Conservation (phyloP, 2,888 invertebrate species). For the Lochmaea capreae region DNA sequence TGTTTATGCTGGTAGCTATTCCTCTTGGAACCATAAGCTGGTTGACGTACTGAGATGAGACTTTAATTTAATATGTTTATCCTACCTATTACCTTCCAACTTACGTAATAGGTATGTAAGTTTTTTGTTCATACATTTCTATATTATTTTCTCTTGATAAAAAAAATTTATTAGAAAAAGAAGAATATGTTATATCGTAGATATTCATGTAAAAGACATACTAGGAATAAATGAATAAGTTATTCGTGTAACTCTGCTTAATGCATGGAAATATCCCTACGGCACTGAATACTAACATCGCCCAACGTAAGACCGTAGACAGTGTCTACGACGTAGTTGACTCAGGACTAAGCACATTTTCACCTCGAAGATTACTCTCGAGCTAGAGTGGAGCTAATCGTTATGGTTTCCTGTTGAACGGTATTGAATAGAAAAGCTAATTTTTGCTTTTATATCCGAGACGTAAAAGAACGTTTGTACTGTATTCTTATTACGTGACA, state of each 20-base stretch:
- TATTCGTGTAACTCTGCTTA: neutral
- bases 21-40: no score
- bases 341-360: conserved; percentile 21
- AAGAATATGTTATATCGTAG: neutral
- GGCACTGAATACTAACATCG: conserved; percentile 1
- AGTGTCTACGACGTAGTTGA: conserved; percentile 5
- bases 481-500: neutral
- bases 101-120: no score
- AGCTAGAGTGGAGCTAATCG: conserved; percentile 21
- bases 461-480: neutral
- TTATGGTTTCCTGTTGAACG: conserved; percentile 29
- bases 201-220: neutral
- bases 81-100: neutral
- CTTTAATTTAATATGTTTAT: neutral
- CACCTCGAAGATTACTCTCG: conserved; percentile 26
- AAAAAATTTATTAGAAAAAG: neutral
- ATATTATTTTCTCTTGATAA: neutral
- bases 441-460: conserved; percentile 1
- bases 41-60: no score
- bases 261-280: neutral
- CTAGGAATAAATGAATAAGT: neutral
- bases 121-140: neutral
- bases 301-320: neutral
- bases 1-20: no score
- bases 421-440: conserved; percentile 23